Evolutionary conservation across 2,888 invertebrate genomes (phyloP).

Genomic region (Andrena camellia): DNA sequence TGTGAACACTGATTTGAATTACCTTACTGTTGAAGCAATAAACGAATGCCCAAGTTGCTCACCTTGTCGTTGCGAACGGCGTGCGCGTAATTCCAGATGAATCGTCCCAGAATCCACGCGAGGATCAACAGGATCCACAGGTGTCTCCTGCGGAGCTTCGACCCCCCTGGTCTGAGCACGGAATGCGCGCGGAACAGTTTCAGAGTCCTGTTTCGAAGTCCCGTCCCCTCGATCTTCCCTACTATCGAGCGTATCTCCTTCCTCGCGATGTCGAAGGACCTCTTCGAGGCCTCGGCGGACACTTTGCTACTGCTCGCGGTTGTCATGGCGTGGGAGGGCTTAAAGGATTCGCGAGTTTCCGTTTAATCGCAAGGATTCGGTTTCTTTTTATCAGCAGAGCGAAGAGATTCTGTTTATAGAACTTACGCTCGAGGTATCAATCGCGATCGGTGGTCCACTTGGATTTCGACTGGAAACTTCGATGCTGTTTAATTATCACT

Average conservation of each 20-base stretch:
- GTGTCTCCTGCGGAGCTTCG: conserved; percentile 50
- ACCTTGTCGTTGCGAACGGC: conserved; percentile 67
- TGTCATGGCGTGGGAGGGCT: conserved; percentile 62
- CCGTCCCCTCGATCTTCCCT: conserved; percentile 66
- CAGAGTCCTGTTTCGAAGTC: conserved; percentile 53
- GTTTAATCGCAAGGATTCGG: conserved; percentile 31
- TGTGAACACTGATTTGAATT: no score
- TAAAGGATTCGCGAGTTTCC: neutral
- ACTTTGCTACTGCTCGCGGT: conserved; percentile 60
- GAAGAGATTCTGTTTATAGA: neutral
- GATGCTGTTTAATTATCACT: no score
- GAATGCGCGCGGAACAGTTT: conserved; percentile 62
- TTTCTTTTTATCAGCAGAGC: neutral
- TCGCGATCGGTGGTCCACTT: neutral
- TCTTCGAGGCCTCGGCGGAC: conserved; percentile 48
- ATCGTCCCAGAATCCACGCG: conserved; percentile 65
- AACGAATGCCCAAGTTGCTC: neutral
- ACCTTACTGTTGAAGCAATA: no score
- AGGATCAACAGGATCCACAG: conserved; percentile 66
- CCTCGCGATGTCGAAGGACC: conserved; percentile 70
- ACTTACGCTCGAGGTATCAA: neutral
- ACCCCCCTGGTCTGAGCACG: conserved; percentile 56
- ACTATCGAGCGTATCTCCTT: conserved; percentile 74
- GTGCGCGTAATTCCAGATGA: conserved; percentile 56
- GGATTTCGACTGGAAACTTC: neutral